phyloP scores from a whole-genome alignment of 1,140 invertebrate genomes.

The Euwallacea similis region DNA sequence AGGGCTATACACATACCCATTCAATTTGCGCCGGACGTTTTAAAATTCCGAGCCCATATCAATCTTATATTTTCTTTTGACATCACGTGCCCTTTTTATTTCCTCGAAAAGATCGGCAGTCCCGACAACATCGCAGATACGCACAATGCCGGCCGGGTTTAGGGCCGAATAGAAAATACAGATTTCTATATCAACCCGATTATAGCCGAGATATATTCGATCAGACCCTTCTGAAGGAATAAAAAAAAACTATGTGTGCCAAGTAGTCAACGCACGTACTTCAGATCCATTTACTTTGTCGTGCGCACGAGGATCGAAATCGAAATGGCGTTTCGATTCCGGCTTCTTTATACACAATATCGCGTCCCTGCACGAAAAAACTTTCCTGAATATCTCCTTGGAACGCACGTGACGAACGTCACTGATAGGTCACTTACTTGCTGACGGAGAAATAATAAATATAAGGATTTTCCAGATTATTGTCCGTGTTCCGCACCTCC shows the following conservation, averaged over 20 bases:
- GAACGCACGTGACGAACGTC: conserved; percentile 24
- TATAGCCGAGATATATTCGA: conserved; percentile 33
- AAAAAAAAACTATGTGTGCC: conserved; percentile 20
- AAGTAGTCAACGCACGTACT: conserved; percentile 31
- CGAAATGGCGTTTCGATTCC: conserved; percentile 36
- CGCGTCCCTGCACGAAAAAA: conserved; percentile 12
- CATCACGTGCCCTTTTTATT: conserved; percentile 6
- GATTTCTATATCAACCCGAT: conserved; percentile 31
- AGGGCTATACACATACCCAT: too few relatives aligned
- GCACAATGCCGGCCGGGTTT: conserved; percentile 11
- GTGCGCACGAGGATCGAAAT: conserved; percentile 40
- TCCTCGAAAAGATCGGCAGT: conserved; percentile 7
- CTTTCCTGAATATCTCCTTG: conserved; percentile 22
- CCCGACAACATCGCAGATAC: conserved; percentile 8
- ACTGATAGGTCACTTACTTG: conserved; percentile 27
- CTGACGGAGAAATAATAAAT: neutral
- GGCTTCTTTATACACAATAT: conserved; percentile 22
- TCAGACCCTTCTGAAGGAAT: conserved; percentile 13
- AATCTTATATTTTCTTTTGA: conserved; percentile 7
- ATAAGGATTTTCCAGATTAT: neutral
- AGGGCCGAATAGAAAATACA: conserved; percentile 27
- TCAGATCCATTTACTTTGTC: conserved; percentile 40
- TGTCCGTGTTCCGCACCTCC: neutral
- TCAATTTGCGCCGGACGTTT: too few relatives aligned
- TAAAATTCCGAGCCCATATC: neutral